Conservation (phyloP, 2,888 invertebrate species). For the Coenonympha arcania region DNA sequence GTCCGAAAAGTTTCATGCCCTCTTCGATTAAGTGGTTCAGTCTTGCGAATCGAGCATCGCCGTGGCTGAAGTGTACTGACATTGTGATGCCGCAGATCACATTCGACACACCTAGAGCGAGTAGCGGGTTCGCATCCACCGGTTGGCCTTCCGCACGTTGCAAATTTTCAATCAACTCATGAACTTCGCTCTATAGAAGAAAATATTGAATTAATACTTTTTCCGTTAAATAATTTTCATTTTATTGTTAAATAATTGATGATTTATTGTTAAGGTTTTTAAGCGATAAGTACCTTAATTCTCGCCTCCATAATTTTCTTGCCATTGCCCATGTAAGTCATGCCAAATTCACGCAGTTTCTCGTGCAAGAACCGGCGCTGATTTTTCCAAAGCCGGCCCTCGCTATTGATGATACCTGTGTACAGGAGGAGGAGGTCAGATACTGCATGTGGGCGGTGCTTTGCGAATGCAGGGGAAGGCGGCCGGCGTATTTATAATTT, state of each 20-base stretch:
- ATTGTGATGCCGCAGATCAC: conserved; percentile 93
- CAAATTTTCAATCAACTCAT: conserved; percentile 79
- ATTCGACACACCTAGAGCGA: conserved; percentile 89
- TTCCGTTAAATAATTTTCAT: background rate
- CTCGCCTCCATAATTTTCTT: conserved; percentile 87
- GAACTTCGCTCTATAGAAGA: conserved; percentile 79
- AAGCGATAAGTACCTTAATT: conserved; percentile 78
- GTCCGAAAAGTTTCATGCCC: conserved; percentile 90
- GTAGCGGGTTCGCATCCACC: conserved; percentile 81
- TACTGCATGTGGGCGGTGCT: conserved; percentile 51
- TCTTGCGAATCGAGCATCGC: conserved; percentile 83
- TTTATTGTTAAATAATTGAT: background rate
- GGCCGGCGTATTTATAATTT: background rate
- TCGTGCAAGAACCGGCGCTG: conserved; percentile 91
- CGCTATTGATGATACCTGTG: conserved; percentile 90
- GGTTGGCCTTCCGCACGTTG: conserved; percentile 78
- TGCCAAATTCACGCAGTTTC: conserved; percentile 87
- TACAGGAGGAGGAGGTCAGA: conserved; percentile 37
- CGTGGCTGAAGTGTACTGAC: conserved; percentile 87
- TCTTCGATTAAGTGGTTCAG: conserved; percentile 92
- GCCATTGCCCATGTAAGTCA: conserved; percentile 87
- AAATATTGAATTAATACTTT: conserved; percentile 26
- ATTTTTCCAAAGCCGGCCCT: conserved; percentile 91
- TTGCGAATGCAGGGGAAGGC: conserved; percentile 21
- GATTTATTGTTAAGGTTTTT: background rate